A percentile compares a stretch with the other conserved stretches of the same genome.
phyloP scores from a whole-genome alignment of 2,888 invertebrate genomes.

The Lamproptera curius region DNA sequence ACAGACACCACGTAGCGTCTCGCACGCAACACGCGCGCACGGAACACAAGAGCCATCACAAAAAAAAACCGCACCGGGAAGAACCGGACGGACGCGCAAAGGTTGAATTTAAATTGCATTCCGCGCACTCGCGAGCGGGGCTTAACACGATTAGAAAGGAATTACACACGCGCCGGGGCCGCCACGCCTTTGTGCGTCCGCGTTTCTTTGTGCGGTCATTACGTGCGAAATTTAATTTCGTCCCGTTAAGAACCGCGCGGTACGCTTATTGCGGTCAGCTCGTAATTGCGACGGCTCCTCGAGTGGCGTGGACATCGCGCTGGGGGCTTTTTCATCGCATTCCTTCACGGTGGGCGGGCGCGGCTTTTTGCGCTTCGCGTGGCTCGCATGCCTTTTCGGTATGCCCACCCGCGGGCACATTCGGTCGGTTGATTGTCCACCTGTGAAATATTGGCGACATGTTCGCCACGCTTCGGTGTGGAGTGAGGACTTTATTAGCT shows the following conservation, averaged over 20 bases:
- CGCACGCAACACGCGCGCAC: too few species aligned
- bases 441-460: conserved; percentile 51
- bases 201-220: conserved; percentile 76
- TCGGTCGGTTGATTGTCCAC: conserved; percentile 50
- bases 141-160: conserved; percentile 73
- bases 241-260: conserved; percentile 74
- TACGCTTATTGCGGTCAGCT: conserved; percentile 70
- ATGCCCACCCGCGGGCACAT: conserved; percentile 62
- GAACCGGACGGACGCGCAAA: not conserved
- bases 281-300: conserved; percentile 71
- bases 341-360: conserved; percentile 68
- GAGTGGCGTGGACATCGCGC: conserved; percentile 73
- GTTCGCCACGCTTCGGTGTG: conserved; percentile 36
- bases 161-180: conserved; percentile 50
- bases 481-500: conserved; percentile 35
- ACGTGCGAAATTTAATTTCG: conserved; percentile 79
- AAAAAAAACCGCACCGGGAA: not conserved
- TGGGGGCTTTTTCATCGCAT: conserved; percentile 73
- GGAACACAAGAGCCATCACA: too few species aligned
- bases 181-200: conserved; percentile 69
- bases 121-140: conserved; percentile 27
- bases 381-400: conserved; percentile 69
- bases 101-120: conserved; percentile 15
- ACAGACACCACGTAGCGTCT: too few species aligned
- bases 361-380: conserved; percentile 46